phyloP scores from a whole-genome alignment of 2,888 invertebrate species.

The Laothoe populi region DNA sequence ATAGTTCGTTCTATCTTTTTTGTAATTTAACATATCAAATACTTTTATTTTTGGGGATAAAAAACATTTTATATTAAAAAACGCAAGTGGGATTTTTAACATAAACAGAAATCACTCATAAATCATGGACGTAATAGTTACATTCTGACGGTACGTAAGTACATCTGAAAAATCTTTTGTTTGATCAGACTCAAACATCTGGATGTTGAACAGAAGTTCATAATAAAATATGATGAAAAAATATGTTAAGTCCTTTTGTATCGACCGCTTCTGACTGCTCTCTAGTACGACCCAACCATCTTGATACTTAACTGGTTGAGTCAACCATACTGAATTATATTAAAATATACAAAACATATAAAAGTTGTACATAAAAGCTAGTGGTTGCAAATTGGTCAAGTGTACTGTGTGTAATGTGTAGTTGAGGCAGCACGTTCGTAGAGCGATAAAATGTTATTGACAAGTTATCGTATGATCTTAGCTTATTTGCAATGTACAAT shows the following conservation, averaged over 20 bases:
- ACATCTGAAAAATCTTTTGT: slow-evolving; percentile 82
- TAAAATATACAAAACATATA: neutral
- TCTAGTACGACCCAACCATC: slow-evolving; percentile 45
- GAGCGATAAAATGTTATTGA: slow-evolving; percentile 4
- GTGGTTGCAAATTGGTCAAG: neutral
- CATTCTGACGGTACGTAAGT: slow-evolving; percentile 69
- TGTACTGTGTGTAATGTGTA: neutral
- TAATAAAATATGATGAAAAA: slow-evolving; percentile 84
- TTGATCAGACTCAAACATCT: slow-evolving; percentile 82
- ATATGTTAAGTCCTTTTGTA: slow-evolving; percentile 84
- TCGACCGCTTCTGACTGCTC: slow-evolving; percentile 73
- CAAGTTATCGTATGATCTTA: slow-evolving; percentile 57
- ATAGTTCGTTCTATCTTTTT: slow-evolving; percentile 23
- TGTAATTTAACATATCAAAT: slow-evolving; percentile 39
- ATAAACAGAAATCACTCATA: slow-evolving; percentile 73
- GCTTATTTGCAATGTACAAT: slow-evolving; percentile 55
- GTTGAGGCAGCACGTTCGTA: neutral
- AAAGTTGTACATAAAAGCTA: neutral
- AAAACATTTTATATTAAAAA: slow-evolving; percentile 53
- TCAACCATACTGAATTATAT: neutral
- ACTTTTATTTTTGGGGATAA: slow-evolving; percentile 47
- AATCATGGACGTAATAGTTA: slow-evolving; percentile 76
- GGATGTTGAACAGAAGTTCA: slow-evolving; percentile 84
- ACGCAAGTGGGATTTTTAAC: slow-evolving; percentile 67
- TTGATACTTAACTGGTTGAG: slow-evolving; percentile 62